Evolutionary conservation across 1,140 invertebrate genomes (phyloP), one percentile per base, ranked within the genome.

Genomic region (Saccostrea glomerata): DNA sequence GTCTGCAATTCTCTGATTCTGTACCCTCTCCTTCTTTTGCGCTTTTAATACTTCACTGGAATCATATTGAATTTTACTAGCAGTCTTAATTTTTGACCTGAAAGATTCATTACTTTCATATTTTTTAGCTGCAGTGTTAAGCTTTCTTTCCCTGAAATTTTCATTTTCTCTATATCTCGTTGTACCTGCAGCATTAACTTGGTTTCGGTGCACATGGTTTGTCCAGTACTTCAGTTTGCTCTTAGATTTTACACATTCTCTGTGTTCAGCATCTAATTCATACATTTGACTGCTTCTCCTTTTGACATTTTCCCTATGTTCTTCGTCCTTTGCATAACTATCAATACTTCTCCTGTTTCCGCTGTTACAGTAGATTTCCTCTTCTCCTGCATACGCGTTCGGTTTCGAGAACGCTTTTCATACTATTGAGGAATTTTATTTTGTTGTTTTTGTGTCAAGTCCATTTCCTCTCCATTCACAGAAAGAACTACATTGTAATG

Each of bases 131-230:
- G 82, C 36, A 6, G 36, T 20, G 17, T 55, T 83, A 4, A 83
- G 36, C 17, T 55, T 40, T 83, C 25, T 56, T 17, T 36, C 40
- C 40, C 63, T 84, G 30, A 63, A 55, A 1, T 56, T 55, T 15
- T 84, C 66, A 73, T 87, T 30, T n/a, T 58, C 40, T n/a, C 63
- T 63, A 60, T 89, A 89, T 70, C 73, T 82, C 25, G 63, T n/a
- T 25, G 15, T 66, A 77, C 54, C 85, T 20, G 83, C 66, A 63
- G 30, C 20, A 82, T 83, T 77, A 1, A 86, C 73, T 63, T 84
- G 58, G 58, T 60, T 20, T 56, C 56, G 23, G 23, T 87, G 77
- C 11, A 15, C 15, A 25, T 87, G 36, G 30, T 82, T 23, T 77
- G 36, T 5, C 30, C 55, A n/a, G 40, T 88, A 85, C 73, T 77